Conservation (phyloP, 2,113 vertebrate species). For the Bubalus kerabau region DNA sequence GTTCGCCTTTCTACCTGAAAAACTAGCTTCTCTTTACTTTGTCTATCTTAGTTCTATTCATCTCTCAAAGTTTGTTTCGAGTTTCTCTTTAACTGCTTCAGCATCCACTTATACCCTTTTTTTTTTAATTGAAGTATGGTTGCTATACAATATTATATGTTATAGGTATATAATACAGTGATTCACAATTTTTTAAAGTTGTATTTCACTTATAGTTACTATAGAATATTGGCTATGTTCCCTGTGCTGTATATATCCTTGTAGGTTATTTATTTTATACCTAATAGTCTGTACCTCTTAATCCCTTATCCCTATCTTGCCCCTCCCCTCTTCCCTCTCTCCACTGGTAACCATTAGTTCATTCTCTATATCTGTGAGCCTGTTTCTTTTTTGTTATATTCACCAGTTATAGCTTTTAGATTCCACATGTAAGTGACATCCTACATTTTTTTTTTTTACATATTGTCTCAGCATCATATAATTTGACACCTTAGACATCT, state of each 20-base stretch:
- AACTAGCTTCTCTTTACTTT: not conserved
- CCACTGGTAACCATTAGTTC: not conserved
- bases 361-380: not conserved
- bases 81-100: not conserved
- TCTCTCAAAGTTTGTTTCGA: not conserved
- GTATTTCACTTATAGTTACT: not conserved
- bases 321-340: not conserved
- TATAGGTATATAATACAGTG: not conserved
- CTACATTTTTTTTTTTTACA: not conserved
- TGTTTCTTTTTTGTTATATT: not conserved
- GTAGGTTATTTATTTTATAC: not conserved
- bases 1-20: not conserved
- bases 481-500: not conserved
- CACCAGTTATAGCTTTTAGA: not conserved
- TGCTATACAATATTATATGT: not conserved
- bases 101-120: not conserved
- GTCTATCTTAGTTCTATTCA: not conserved
- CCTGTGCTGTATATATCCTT: not conserved
- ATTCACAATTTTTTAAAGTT: not conserved
- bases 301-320: not conserved
- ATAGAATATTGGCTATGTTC: not conserved
- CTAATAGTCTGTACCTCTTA: not conserved
- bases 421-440: not conserved
- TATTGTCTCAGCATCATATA: not conserved
- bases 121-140: not conserved